phyloP scores from a whole-genome alignment of 2,888 invertebrate species.

The Lomographa bimaculata region DNA sequence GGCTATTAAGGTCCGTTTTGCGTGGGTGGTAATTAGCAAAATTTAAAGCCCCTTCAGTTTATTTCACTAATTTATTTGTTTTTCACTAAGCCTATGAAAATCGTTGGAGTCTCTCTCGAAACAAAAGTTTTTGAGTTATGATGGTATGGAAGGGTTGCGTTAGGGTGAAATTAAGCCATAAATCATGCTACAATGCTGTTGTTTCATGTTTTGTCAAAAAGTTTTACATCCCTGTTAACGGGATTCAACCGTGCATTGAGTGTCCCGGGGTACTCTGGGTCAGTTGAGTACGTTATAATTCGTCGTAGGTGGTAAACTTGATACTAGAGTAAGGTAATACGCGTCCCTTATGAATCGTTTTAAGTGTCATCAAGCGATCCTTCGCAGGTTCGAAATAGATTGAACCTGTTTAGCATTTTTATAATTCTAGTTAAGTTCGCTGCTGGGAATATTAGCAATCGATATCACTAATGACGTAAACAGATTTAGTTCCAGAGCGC shows the following conservation, averaged over 20 bases:
- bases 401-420: conserved; percentile 16
- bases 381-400: conserved; percentile 6
- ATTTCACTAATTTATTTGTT: conserved; percentile 11
- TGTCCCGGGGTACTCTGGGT: conserved; percentile 4
- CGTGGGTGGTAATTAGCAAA: conserved; percentile 14
- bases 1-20: too few relatives aligned
- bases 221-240: conserved; percentile 16
- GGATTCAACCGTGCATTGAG: conserved; percentile 11
- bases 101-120: conserved; percentile 4
- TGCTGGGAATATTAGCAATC: too few relatives aligned
- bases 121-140: conserved; percentile 14
- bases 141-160: conserved; percentile 3
- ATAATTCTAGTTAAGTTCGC: too few relatives aligned
- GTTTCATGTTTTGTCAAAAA: conserved; percentile 16
- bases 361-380: conserved; percentile 12
- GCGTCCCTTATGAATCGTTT: too few relatives aligned
- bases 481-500: too few relatives aligned
- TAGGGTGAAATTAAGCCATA: conserved; percentile 16
- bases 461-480: too few relatives aligned
- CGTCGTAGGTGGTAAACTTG: too few relatives aligned
- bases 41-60: background rate
- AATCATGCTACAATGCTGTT: conserved; percentile 13
- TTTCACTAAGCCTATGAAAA: conserved; percentile 6
- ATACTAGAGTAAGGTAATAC: too few relatives aligned
- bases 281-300: too few relatives aligned